phyloP scores from a whole-genome alignment of 1,140 invertebrate species.

The Bathynomus jamesi region DNA sequence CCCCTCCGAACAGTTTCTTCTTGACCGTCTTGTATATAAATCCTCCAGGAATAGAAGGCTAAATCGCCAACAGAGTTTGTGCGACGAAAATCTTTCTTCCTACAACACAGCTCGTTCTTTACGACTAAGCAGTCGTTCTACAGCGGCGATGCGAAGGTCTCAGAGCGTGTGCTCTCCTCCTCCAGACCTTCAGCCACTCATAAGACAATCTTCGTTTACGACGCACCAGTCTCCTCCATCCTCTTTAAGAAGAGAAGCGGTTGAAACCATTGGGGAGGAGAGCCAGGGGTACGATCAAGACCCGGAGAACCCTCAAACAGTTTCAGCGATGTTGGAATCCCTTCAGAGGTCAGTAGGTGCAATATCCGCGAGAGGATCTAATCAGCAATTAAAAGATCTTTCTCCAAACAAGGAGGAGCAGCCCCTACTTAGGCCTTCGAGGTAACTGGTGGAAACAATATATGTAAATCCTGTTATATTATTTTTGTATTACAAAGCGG shows the following conservation, averaged over 20 bases:
- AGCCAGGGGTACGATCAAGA: neutral
- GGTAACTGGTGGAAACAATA: neutral
- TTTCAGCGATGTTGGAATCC: too few species aligned
- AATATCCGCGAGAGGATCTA: neutral
- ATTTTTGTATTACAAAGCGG: too few species aligned
- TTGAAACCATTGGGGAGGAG: neutral
- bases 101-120: neutral
- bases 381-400: neutral
- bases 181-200: neutral
- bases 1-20: conserved; percentile 33
- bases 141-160: conserved; percentile 18
- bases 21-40: conserved; percentile 31
- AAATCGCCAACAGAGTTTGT: conserved; percentile 21
- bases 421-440: neutral
- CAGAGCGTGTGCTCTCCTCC: conserved; percentile 9
- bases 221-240: neutral
- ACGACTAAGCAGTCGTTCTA: neutral
- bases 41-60: conserved; percentile 19
- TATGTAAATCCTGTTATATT: too few species aligned
- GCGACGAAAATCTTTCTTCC: conserved; percentile 27
- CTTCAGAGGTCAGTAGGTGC: neutral
- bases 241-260: neutral
- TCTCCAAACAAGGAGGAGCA: neutral
- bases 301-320: neutral
- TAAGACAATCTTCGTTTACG: neutral